Evolutionary conservation across 2,888 invertebrate species (phyloP), one percentile per base, ranked within the genome.

Genomic region (Epistrophe eligans): DNA sequence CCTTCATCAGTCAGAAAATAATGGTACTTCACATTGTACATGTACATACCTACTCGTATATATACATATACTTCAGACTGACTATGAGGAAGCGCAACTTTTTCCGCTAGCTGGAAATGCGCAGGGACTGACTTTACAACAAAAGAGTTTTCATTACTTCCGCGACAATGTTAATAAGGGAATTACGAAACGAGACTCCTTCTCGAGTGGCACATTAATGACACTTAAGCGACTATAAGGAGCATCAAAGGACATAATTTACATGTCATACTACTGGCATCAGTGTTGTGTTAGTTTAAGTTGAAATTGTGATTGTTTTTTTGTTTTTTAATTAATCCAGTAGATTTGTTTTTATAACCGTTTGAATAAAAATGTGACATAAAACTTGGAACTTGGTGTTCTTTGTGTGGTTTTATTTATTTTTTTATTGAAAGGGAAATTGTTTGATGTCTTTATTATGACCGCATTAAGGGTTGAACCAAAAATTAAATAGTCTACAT

Each of bases 181-280:
- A 52, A 66, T 43, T 28, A 32, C 66, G 8, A 43, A 66, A 76
- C 57, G 57, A 76, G 48, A 52, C 15, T 60, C 35, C 19, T 40
- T 58, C 40, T 66, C 15, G 60, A 40, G 57, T 52, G 43, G 15
- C 62, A 45, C 43, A 72, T 76, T 77, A 82, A 77, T 38, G 77
- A 72, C 72, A 77, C 77, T 67, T 45, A 43, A 67, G 55, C 66
- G 48, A 38, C 15, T 43, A 24, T 66, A 67, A 71, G 71, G 28
- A 77, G 24, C 28, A 48, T 67, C 71, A 79, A 62, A 82, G 72
- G 83, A 77, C 66, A 73, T 79, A 60, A 83, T 83, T 77, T 77
- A 73, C 66, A 83, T 73, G 79, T 67, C 79, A 83, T 83, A 67
- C 64, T 35, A 58, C 62, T 45, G 32, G 10, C 64, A 28, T 55